Percentiles rank a stretch among this genome's conserved stretches.
Conservation (phyloP, 2,113 vertebrate species). For the Perca schrenkii region DNA sequence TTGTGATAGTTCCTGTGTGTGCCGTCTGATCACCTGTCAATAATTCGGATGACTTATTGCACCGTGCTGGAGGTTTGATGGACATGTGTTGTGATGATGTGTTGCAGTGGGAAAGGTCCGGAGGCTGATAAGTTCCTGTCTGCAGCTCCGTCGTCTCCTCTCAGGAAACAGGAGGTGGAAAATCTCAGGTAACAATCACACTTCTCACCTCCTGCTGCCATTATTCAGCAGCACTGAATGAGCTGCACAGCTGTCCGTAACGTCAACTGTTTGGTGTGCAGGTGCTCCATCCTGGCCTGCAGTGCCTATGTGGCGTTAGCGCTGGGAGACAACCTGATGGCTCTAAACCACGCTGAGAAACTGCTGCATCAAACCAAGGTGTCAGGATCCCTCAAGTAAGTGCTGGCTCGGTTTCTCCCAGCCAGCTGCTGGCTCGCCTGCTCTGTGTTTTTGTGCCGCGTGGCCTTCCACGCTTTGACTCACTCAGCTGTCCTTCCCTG, state of each 20-base stretch:
- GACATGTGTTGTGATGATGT: slow-evolving; percentile 46
- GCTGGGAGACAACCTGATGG: slow-evolving; percentile 97
- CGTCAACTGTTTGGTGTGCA: slow-evolving; percentile 56
- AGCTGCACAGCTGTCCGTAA: not conserved
- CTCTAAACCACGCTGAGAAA: slow-evolving; percentile 95
- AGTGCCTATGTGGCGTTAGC: slow-evolving; percentile 96
- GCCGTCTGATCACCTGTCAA: not conserved
- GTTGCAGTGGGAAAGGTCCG: slow-evolving; percentile 93
- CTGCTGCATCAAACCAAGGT: slow-evolving; percentile 96
- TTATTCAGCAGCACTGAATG: too few relatives aligned
- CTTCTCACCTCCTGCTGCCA: not conserved
- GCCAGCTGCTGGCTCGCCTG: not conserved
- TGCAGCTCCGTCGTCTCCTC: slow-evolving; percentile 94
- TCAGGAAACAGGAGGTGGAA: slow-evolving; percentile 96
- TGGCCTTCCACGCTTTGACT: not conserved
- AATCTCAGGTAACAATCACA: slow-evolving; percentile 90
- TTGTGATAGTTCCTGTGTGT: not conserved
- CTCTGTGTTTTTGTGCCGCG: not conserved
- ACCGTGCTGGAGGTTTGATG: not conserved
- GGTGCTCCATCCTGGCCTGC: slow-evolving; percentile 96
- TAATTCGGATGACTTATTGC: not conserved
- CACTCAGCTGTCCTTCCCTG: not conserved
- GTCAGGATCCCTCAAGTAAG: slow-evolving; percentile 98
- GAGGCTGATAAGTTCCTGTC: slow-evolving; percentile 96
- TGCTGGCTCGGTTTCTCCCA: not conserved